These are phyloP conservation scores for Coregonus clupeaformis DNA, from an alignment of 2,113 vertebrate species.

Conservation along the genomic window DNA sequence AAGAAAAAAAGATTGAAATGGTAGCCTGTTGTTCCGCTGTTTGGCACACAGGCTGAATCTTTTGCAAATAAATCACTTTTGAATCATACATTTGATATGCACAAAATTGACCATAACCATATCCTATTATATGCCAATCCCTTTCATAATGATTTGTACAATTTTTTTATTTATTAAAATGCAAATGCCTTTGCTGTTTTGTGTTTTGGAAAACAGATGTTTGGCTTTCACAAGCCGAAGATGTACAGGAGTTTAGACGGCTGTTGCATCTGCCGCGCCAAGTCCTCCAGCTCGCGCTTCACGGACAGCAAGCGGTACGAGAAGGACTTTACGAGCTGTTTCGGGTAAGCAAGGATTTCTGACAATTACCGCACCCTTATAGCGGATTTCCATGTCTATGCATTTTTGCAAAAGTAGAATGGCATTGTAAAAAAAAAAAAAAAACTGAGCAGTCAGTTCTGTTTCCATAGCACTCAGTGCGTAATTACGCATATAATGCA, in stretches of 20 bases:
- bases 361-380: not conserved
- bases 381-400: not conserved
- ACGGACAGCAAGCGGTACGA: slow-evolving; percentile 98
- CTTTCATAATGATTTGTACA: not conserved
- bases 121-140: not conserved
- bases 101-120: not conserved
- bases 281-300: slow-evolving; percentile 97
- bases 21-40: not conserved
- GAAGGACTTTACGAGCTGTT: slow-evolving; percentile 96
- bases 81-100: too few species aligned
- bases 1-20: not conserved
- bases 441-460: too few species aligned
- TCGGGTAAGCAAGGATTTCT: slow-evolving; percentile 81
- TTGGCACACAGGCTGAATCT: too few species aligned
- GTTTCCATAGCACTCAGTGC: too few species aligned
- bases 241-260: slow-evolving; percentile 98
- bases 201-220: slow-evolving; percentile 77
- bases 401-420: too few species aligned
- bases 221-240: slow-evolving; percentile 99
- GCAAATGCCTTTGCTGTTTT: not conserved
- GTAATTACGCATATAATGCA: too few species aligned
- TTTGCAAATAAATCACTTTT: too few species aligned
- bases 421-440: too few species aligned
- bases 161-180: not conserved
- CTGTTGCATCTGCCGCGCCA: slow-evolving; percentile 98